A percentile compares a stretch with the other conserved stretches of the same genome.
Evolutionary conservation across 1,140 invertebrate species (phyloP).

Genomic region (Sitophilus oryzae): DNA sequence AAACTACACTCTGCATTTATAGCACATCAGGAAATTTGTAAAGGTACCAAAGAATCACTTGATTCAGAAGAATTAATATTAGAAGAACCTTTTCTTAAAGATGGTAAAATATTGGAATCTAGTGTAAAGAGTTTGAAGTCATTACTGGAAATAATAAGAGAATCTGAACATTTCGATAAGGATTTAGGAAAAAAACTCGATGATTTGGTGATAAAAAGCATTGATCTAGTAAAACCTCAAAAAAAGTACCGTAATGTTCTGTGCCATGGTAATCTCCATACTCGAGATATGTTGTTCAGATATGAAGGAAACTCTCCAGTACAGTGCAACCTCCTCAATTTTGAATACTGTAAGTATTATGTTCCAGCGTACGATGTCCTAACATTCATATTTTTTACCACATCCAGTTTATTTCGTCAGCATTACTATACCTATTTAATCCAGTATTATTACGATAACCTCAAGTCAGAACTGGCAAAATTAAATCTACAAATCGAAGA

Average conservation of each 20-base stretch:
- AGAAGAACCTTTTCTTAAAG: conserved; percentile 5
- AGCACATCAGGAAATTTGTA: not conserved
- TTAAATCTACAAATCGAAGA: conserved; percentile 5
- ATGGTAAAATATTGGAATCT: not conserved
- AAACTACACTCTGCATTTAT: conserved; percentile 9
- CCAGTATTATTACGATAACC: conserved; percentile 13
- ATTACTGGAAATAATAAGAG: not conserved
- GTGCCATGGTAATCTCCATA: conserved; percentile 15
- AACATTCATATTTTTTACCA: conserved; percentile 12
- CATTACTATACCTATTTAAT: conserved; percentile 19
- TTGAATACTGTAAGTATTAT: conserved; percentile 14
- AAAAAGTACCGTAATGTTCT: conserved; percentile 13
- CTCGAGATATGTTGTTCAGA: conserved; percentile 19
- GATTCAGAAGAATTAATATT: conserved; percentile 1
- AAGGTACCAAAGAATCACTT: not conserved
- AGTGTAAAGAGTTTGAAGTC: conserved; percentile 11
- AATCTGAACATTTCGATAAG: not conserved
- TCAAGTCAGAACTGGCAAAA: conserved; percentile 10
- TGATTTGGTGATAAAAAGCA: conserved; percentile 2
- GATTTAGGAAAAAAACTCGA: not conserved
- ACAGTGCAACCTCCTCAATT: conserved; percentile 10
- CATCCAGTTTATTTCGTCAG: conserved; percentile 9
- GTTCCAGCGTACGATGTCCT: conserved; percentile 20
- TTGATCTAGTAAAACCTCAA: conserved; percentile 7
- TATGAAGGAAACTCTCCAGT: conserved; percentile 4